Base-by-base conservation (phyloP, 2,797 vertebrate genomes). In the Gymnothorax reevesii region DNA sequence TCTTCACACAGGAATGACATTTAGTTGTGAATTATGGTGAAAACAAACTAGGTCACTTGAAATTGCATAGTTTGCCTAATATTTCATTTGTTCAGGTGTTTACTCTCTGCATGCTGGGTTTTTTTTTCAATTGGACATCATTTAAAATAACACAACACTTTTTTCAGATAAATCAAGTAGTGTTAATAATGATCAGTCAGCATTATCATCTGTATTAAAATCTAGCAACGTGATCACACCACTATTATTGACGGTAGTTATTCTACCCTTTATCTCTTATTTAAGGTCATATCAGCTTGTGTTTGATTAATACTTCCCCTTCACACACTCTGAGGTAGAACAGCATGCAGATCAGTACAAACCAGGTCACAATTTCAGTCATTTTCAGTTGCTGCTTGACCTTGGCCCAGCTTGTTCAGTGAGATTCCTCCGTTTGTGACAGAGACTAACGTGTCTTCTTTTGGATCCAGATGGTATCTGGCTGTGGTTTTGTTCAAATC, bases 391-490 rank as follows among this genome's bases (percentile, higher is more conserved):
- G 27, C 71, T 42, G 33, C 2, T 42, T 42, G 33, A 42, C 33
- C 33, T 75, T 42, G 71, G 22, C 6, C 62, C 13, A 75, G 25
- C 66, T 69, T 42, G 2, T 75, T 33, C 71, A 75, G 25, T 73
- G 71, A 15, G 25, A 10, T 42, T 75, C 2, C 25, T 20, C 42
- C 13, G 10, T 42, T 75, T 33, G 71, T 33, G 33, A 33, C 42
- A 33, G 71, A 75, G 71, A 25, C 69, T 3, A 4, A 33, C 2
- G 33, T 42, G 33, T 71, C 25, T 71, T 71, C 9, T 75, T 27
- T 75, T 75, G 33, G 33, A 75, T 49, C 73, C 42, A 77, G 42
- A 80, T 55, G 77, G 77, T n/a, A 77, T 52, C 15, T 77, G 42
- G 12, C 4, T 17, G 42, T 42, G 49, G 33, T 77, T 77, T 77